phyloP scores from a whole-genome alignment of 2,797 vertebrate genomes.

The Gorsachius magnificus region DNA sequence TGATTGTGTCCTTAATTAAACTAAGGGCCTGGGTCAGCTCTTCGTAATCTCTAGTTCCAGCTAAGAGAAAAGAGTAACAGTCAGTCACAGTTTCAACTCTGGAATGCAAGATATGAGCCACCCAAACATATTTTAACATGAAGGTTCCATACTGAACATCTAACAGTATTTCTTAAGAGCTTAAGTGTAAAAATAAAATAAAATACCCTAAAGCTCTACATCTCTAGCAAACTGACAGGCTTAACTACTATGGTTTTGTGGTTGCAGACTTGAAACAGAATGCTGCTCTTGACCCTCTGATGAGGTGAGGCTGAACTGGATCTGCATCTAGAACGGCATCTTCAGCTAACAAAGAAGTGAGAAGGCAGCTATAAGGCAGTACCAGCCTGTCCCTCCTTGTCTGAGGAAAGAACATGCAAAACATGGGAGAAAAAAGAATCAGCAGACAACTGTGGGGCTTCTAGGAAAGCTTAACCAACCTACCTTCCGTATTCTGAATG shows the following conservation, averaged over 20 bases:
- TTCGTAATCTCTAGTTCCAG: conserved; percentile 84
- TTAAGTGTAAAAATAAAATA: neutral
- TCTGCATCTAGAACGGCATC: neutral
- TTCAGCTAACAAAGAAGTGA: neutral
- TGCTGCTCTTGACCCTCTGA: neutral
- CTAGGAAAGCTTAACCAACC: neutral
- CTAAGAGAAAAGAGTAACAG: conserved; percentile 63
- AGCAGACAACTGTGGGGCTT: neutral
- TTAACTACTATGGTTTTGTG: neutral
- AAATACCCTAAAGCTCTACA: neutral
- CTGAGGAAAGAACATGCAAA: neutral
- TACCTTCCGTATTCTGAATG: conserved; percentile 93
- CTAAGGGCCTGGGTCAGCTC: conserved; percentile 84
- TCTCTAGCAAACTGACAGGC: neutral
- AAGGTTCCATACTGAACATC: neutral
- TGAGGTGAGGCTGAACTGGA: neutral
- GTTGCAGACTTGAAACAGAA: neutral
- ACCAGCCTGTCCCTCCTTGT: neutral
- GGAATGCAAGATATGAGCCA: neutral
- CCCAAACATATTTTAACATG: neutral
- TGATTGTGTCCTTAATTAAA: conserved; percentile 88
- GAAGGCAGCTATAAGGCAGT: neutral
- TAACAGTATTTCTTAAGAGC: neutral
- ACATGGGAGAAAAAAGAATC: neutral
- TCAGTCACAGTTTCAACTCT: neutral